A percentile compares a stretch with the other conserved stretches of the same genome.
Evolutionary conservation across 2,888 invertebrate genomes (phyloP).

Genomic region (Anticlea derivata): DNA sequence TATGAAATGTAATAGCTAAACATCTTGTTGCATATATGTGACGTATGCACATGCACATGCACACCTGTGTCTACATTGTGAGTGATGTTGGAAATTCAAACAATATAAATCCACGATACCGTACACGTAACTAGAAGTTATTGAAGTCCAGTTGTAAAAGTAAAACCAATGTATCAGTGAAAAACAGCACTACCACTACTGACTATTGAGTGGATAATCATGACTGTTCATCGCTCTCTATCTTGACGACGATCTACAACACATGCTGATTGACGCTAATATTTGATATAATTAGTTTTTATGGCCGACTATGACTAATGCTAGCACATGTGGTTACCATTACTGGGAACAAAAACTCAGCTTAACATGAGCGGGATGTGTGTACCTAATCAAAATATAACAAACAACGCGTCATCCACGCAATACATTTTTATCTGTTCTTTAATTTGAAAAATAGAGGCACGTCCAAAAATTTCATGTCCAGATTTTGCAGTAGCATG

Average conservation of each 20-base stretch:
- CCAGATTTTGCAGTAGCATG: too few relatives aligned
- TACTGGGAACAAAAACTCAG: not conserved
- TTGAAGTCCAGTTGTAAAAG: too few relatives aligned
- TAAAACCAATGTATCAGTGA: too few relatives aligned
- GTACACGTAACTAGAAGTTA: too few relatives aligned
- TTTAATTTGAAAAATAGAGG: too few relatives aligned
- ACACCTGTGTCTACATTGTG: constrained; percentile 45
- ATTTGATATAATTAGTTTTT: constrained; percentile 39
- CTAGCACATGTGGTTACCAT: constrained; percentile 7
- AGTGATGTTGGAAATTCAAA: not conserved
- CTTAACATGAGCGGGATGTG: too few relatives aligned
- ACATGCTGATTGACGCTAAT: constrained; percentile 52
- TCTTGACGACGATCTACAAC: constrained; percentile 41
- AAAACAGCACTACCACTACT: not conserved
- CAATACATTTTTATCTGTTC: too few relatives aligned
- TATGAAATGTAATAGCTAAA: constrained; percentile 42
- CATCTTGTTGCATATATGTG: constrained; percentile 31
- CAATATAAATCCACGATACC: too few relatives aligned
- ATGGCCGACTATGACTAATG: constrained; percentile 32
- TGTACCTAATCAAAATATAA: too few relatives aligned
- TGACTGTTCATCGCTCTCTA: constrained; percentile 49
- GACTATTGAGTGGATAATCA: constrained; percentile 26
- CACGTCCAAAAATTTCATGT: too few relatives aligned
- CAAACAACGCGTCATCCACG: too few relatives aligned
- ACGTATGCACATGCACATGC: too few relatives aligned